These are phyloP conservation scores for Calliopum simillimum DNA, from an alignment of 2,888 invertebrate species.

Conservation along the genomic window DNA sequence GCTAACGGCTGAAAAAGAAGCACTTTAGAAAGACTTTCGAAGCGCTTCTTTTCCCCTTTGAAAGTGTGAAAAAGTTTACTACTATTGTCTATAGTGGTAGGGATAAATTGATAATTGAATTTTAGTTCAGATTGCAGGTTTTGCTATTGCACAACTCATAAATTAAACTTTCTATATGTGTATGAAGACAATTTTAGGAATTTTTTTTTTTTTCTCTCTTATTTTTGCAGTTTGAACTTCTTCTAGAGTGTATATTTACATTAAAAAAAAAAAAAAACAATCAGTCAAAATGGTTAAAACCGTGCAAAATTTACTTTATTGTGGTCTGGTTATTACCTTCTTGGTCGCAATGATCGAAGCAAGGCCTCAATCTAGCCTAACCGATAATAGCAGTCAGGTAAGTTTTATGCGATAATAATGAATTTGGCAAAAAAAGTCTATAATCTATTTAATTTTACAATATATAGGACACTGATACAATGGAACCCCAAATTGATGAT, in stretches of 20 bases:
- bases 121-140: no score
- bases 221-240: conserved; percentile 2
- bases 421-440: neutral
- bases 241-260: neutral
- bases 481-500: conserved; percentile 56
- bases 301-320: conserved; percentile 52
- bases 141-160: no score
- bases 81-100: no score
- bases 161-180: no score
- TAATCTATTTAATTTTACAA: neutral
- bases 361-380: conserved; percentile 49
- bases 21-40: no score
- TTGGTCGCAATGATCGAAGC: conserved; percentile 50
- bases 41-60: no score
- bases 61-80: no score
- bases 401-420: neutral
- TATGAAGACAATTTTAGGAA: conserved; percentile 26
- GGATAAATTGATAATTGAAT: no score
- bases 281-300: conserved; percentile 52
- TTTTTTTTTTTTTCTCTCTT: neutral
- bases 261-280: neutral
- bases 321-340: conserved; percentile 49
- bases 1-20: no score
- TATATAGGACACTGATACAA: conserved; percentile 51
- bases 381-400: conserved; percentile 52